Percentiles rank a stretch among this genome's conserved stretches.
Evolutionary conservation across 2,797 vertebrate genomes (phyloP).

Genomic region (Pyrocephalus nanus): DNA sequence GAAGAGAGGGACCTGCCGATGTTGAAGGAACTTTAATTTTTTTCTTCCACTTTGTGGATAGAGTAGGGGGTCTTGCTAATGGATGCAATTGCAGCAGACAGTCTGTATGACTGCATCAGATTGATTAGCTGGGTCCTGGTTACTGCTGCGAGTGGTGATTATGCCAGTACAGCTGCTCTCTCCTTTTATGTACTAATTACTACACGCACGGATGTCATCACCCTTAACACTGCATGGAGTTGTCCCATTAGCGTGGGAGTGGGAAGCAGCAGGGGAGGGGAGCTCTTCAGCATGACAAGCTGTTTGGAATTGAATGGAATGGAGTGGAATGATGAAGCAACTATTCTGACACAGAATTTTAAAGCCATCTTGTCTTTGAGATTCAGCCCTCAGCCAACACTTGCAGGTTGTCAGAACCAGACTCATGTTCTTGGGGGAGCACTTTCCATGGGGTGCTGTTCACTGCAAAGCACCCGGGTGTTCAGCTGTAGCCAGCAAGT

Average conservation of each 20-base stretch:
- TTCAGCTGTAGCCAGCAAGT: not conserved
- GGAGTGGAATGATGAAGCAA: constrained; percentile 19
- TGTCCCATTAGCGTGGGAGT: constrained; percentile 61
- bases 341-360: not conserved
- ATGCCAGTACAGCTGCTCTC: constrained; percentile 57
- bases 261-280: constrained; percentile 49
- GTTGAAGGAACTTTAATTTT: not conserved
- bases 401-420: not conserved
- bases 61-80: constrained; percentile 66
- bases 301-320: constrained; percentile 46
- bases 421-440: not conserved
- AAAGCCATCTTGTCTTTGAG: not conserved
- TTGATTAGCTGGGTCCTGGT: constrained; percentile 55
- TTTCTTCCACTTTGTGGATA: not conserved
- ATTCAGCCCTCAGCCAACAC: not conserved
- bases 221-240: constrained; percentile 62
- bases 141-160: constrained; percentile 63
- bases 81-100: constrained; percentile 27
- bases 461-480: not conserved
- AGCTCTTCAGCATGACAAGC: constrained; percentile 26
- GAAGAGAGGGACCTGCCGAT: constrained; percentile 1
- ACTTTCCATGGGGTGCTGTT: not conserved
- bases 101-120: constrained; percentile 50
- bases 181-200: constrained; percentile 63
- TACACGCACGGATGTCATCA: constrained; percentile 48